These are phyloP conservation scores for Bradypodion pumilum DNA, from an alignment of 2,797 vertebrate species.

Conservation along the genomic window DNA sequence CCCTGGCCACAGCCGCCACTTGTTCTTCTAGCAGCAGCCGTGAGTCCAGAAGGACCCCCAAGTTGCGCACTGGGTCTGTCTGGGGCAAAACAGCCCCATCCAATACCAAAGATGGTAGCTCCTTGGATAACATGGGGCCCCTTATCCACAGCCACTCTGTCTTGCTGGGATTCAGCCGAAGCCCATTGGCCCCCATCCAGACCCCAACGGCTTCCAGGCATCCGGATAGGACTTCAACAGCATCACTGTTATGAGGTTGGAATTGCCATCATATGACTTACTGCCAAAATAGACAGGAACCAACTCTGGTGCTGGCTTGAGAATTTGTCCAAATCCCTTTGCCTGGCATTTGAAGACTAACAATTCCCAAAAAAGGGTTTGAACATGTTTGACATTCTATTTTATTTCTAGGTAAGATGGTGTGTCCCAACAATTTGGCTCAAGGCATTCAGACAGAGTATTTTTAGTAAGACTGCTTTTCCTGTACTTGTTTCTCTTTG, in stretches of 20 bases:
- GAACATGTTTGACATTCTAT: neutral
- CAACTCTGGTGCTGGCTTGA: slow-evolving; percentile 24
- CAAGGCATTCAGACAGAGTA: slow-evolving; percentile 2
- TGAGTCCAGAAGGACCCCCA: too few species aligned
- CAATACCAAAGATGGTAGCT: too few species aligned
- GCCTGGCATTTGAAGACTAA: slow-evolving; percentile 15
- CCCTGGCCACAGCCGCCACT: too few species aligned
- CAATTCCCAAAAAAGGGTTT: slow-evolving; percentile 28
- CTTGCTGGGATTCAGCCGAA: too few species aligned
- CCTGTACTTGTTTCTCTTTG: slow-evolving; percentile 16
- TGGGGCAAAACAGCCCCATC: too few species aligned
- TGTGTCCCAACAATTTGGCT: neutral
- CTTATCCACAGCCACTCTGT: too few species aligned
- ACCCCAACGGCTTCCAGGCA: too few species aligned
- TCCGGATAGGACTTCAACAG: too few species aligned
- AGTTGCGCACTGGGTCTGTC: too few species aligned
- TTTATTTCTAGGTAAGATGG: slow-evolving; percentile 21
- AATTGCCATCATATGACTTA: neutral
- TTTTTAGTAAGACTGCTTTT: slow-evolving; percentile 39
- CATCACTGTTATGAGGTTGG: rapidly evolving
- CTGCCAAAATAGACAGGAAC: neutral
- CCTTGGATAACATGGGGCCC: too few species aligned
- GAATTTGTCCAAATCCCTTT: slow-evolving; percentile 1
- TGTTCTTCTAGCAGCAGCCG: too few species aligned
- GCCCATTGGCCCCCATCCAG: too few species aligned